phyloP scores from a whole-genome alignment of 2,888 invertebrate genomes.

The Volucella inflata region DNA sequence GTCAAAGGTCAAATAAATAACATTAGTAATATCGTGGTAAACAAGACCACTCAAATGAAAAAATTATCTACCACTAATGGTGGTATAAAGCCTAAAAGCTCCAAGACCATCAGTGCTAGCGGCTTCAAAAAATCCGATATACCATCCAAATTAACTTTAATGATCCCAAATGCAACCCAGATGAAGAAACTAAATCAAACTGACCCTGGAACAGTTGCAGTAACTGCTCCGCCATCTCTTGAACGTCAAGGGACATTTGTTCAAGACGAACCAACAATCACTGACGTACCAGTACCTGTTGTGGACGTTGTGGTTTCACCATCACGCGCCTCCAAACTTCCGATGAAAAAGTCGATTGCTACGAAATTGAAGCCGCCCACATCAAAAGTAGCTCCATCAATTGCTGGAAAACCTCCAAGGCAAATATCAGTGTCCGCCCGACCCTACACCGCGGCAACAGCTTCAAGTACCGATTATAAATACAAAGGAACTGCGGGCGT shows the following conservation, averaged over 20 bases:
- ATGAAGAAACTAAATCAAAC: conserved; percentile 76
- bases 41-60: conserved; percentile 77
- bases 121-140: conserved; percentile 44
- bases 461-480: conserved; percentile 76
- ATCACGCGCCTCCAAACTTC: conserved; percentile 81
- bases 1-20: conserved; percentile 68
- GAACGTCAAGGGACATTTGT: conserved; percentile 96
- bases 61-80: conserved; percentile 73
- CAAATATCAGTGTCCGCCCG: conserved; percentile 79
- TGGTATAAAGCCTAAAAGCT: conserved; percentile 70
- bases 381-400: conserved; percentile 53
- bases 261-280: conserved; percentile 88
- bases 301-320: conserved; percentile 79
- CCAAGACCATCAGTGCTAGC: conserved; percentile 44
- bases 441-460: conserved; percentile 78
- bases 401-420: conserved; percentile 82
- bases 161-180: conserved; percentile 2
- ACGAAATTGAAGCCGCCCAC: conserved; percentile 78
- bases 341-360: conserved; percentile 79
- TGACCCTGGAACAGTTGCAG: conserved; percentile 72
- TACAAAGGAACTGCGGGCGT: conserved; percentile 73
- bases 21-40: conserved; percentile 65
- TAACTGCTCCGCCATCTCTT: conserved; percentile 83
- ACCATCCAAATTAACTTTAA: conserved; percentile 75
- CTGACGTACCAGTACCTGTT: conserved; percentile 81